Evolutionary conservation across 2,797 vertebrate genomes (phyloP), one percentile per base, ranked within the genome.

Genomic region (Epinephelus malabaricus): DNA sequence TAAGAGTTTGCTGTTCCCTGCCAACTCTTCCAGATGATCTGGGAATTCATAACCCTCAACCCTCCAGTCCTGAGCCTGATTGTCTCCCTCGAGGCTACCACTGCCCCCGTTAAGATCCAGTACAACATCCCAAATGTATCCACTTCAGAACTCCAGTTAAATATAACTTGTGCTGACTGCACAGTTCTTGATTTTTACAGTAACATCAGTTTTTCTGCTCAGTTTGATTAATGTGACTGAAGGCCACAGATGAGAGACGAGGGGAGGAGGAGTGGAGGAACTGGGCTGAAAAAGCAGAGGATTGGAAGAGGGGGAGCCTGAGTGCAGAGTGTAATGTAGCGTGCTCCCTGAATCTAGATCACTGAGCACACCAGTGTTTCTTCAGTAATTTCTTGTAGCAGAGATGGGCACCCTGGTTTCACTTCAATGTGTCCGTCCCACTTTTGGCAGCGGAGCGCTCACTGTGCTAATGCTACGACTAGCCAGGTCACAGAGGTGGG

Each of bases 361-460:
- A 94, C 90, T 93, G 92, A 89, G 85, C 93, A 94, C 90, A 90
- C 84, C 66, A 92, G 81, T 88, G 85, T 85, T 84, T 85, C 90
- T 86, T 86, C 67, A 49, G 56, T 86, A 62, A 84, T 83, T 81
- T 88, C 83, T 86, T 83, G 79, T 67, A 69, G 82, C 75, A 69
- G 85, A 80, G 80, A 86, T 70, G 71, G 76, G 65, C 56, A 40
- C 71, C 30, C 27, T 73, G 76, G 85, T 80, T 84, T 85, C 55
- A 69, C 76, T 76, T 53, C 18, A 82, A 40, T 18, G 45, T 78
- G 72, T 84, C 60, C 68, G 84, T 81, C 84, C 89, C 86, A 86
- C 46, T 88, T 89, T 79, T 34, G 51, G 81, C 69, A 78, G 73
- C 17, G 23, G 54, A 47, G 67, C 50, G 25, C 58, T 59, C n/a